These are phyloP conservation scores for Tipula unca DNA, from an alignment of 2,888 invertebrate genomes.

Conservation along the genomic window DNA sequence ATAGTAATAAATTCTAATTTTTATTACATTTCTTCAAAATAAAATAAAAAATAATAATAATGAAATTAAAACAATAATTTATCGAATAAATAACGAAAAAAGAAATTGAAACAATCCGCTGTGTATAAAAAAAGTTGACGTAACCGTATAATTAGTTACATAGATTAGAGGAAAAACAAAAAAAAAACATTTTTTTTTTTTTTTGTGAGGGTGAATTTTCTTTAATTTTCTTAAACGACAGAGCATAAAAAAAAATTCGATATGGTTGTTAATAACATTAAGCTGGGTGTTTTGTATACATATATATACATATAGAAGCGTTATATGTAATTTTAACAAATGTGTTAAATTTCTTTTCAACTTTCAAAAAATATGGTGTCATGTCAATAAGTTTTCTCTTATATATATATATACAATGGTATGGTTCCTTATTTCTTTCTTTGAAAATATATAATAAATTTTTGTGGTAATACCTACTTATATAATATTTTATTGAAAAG, in stretches of 20 bases:
- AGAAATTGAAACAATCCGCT: slow-evolving; percentile 14
- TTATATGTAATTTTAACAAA: background rate
- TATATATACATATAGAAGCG: background rate
- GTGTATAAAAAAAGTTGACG: background rate
- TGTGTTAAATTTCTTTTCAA: slow-evolving; percentile 14
- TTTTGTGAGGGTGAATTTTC: background rate
- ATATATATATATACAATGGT: background rate
- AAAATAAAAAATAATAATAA: background rate
- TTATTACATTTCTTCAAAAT: background rate
- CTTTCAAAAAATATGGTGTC: slow-evolving; percentile 8
- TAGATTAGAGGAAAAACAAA: background rate
- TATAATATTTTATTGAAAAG: background rate
- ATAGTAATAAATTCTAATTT: background rate
- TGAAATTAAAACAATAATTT: slow-evolving; percentile 14
- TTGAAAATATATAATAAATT: background rate
- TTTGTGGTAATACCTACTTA: background rate
- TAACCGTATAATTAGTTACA: slow-evolving; percentile 8
- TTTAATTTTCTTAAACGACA: background rate
- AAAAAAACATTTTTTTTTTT: background rate
- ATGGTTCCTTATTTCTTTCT: background rate
- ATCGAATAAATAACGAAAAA: background rate
- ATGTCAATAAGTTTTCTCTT: slow-evolving; percentile 14
- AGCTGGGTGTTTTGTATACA: background rate
- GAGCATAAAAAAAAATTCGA: slow-evolving; percentile 8
- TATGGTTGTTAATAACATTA: slow-evolving; percentile 2